Percentiles rank a stretch among this genome's conserved stretches.
Evolutionary conservation across 2,797 vertebrate species (phyloP).

Genomic region (Denticeps clupeoides): DNA sequence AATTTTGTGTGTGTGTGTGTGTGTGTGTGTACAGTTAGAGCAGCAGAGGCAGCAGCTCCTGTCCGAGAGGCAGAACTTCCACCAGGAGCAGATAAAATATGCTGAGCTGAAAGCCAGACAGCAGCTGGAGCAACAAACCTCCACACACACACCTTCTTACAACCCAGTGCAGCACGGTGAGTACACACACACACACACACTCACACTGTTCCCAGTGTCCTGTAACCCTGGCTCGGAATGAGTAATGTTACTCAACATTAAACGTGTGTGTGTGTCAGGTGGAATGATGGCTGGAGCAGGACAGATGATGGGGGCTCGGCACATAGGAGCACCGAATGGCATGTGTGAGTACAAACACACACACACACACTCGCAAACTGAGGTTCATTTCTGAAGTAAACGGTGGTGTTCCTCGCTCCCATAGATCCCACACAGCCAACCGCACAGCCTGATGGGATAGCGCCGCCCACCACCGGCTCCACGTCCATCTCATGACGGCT

Average conservation of each 20-base stretch:
- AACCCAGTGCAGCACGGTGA: slow-evolving; percentile 66
- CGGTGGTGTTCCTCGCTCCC: not conserved
- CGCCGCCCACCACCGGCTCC: slow-evolving; percentile 33
- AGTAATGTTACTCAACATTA: too few relatives aligned
- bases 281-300: slow-evolving; percentile 10
- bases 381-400: not conserved
- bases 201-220: slow-evolving; percentile 26
- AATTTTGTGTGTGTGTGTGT: slow-evolving; percentile 7
- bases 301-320: slow-evolving; percentile 18
- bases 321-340: slow-evolving; percentile 27
- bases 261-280: slow-evolving; percentile 7
- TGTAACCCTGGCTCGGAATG: too few relatives aligned
- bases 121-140: slow-evolving; percentile 59
- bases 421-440: slow-evolving; percentile 62
- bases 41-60: slow-evolving; percentile 94
- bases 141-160: slow-evolving; percentile 41
- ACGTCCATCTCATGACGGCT: not conserved
- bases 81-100: slow-evolving; percentile 92
- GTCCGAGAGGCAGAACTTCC: slow-evolving; percentile 87
- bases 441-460: slow-evolving; percentile 66
- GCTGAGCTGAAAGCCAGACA: slow-evolving; percentile 73
- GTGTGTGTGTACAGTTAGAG: slow-evolving; percentile 63
- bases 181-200: slow-evolving; percentile 50
- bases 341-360: slow-evolving; percentile 38
- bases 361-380: slow-evolving; percentile 44